Conservation (phyloP, 2,797 vertebrate species). For the Myotis vivesi region DNA sequence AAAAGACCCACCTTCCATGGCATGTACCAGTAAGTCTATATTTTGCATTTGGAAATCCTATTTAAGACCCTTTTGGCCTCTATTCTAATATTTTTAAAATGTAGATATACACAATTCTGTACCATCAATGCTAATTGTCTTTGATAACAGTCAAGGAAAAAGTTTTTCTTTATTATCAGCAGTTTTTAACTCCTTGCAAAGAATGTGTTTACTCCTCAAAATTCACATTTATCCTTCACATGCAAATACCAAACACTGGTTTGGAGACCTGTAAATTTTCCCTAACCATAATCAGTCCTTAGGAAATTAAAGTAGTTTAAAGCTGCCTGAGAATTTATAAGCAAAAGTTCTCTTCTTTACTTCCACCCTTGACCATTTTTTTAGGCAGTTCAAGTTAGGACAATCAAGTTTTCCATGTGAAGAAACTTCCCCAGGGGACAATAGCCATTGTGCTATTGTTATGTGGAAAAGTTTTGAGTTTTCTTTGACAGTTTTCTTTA, state of each 20-base stretch:
- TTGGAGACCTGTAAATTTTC: background rate
- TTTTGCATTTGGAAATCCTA: slow-evolving; percentile 22
- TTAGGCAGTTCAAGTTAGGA: background rate
- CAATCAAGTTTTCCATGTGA: background rate
- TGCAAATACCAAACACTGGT: background rate
- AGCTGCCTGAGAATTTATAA: background rate
- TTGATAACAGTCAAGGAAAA: background rate
- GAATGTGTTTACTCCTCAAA: background rate
- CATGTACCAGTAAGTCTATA: slow-evolving; percentile 94
- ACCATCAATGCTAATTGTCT: background rate
- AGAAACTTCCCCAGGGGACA: background rate
- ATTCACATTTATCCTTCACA: background rate
- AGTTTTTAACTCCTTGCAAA: background rate
- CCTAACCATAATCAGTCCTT: background rate
- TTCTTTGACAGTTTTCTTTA: background rate
- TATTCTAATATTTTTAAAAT: background rate
- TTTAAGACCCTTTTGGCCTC: background rate
- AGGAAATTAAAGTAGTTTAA: background rate
- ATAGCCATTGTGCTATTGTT: background rate
- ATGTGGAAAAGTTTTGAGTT: background rate
- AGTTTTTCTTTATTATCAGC: background rate
- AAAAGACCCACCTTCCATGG: slow-evolving; percentile 96
- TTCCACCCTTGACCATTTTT: background rate
- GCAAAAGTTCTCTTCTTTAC: background rate
- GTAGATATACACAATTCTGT: background rate